Conservation (phyloP, 2,888 invertebrate species). For the Caenorhabditis sinica region DNA sequence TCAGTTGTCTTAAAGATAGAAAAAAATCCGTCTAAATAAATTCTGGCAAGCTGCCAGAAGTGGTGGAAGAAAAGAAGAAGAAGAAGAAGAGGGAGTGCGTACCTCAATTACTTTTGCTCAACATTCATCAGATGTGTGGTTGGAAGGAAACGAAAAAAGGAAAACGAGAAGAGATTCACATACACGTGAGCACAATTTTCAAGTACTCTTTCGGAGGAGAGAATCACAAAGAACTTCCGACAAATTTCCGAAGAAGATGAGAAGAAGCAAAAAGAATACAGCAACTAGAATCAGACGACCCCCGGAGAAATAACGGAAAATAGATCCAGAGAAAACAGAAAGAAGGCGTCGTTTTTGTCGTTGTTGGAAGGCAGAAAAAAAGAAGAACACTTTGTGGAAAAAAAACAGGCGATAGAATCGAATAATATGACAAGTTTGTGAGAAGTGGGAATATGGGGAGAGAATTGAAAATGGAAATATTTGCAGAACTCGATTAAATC, state of each 20-base stretch:
- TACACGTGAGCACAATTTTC: slow-evolving; percentile 42
- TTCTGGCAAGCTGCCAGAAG: slow-evolving; percentile 36
- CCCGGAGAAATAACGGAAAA: slow-evolving; percentile 12
- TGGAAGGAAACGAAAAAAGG: slow-evolving; percentile 23
- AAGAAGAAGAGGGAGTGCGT: slow-evolving; percentile 8
- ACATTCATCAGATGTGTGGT: slow-evolving; percentile 60
- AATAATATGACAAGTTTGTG: slow-evolving; percentile 59
- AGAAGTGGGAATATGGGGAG: background rate
- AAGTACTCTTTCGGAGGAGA: slow-evolving; percentile 44
- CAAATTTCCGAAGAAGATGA: slow-evolving; percentile 9
- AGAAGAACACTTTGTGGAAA: slow-evolving; percentile 38
- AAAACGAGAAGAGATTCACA: slow-evolving; percentile 39
- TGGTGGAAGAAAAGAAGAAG: slow-evolving; percentile 29
- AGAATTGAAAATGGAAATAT: slow-evolving; percentile 5
- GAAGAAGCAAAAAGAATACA: slow-evolving; percentile 3
- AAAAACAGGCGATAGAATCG: slow-evolving; percentile 45
- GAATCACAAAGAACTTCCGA: slow-evolving; percentile 37
- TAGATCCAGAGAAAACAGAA: slow-evolving; percentile 36
- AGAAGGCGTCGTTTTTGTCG: slow-evolving; percentile 37
- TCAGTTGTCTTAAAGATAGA: background rate
- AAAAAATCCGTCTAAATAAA: slow-evolving; percentile 14
- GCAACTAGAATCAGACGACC: slow-evolving; percentile 26
- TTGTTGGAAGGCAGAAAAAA: slow-evolving; percentile 21
- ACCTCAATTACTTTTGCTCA: slow-evolving; percentile 64
- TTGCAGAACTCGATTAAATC: background rate